phyloP scores from a whole-genome alignment of 2,888 invertebrate species.

The Tupiocoris notatus region DNA sequence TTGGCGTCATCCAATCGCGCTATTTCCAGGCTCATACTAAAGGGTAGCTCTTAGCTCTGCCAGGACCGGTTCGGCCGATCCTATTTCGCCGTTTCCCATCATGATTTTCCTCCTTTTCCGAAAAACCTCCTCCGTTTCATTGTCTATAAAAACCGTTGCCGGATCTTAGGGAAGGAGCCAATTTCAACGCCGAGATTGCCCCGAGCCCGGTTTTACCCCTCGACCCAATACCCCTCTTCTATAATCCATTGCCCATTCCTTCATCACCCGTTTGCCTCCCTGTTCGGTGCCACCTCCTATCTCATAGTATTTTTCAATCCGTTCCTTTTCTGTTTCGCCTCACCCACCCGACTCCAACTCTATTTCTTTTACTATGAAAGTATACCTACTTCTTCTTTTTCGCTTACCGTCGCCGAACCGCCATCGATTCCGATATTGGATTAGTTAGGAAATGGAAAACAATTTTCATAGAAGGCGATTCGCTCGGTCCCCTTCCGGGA shows the following conservation, averaged over 20 bases:
- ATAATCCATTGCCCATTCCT: slow-evolving; percentile 3
- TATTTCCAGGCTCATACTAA: background rate
- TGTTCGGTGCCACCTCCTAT: background rate
- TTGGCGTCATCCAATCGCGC: background rate
- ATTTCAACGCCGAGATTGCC: slow-evolving; percentile 40
- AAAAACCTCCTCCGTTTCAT: slow-evolving; percentile 13
- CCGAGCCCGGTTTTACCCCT: slow-evolving; percentile 1
- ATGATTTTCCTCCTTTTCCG: background rate
- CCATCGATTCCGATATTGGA: slow-evolving; percentile 41
- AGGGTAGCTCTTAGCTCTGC: background rate
- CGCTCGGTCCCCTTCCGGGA: background rate
- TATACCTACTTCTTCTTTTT: background rate
- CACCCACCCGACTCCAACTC: slow-evolving; percentile 14
- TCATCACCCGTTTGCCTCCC: background rate
- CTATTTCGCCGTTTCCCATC: background rate
- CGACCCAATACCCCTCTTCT: slow-evolving; percentile 25
- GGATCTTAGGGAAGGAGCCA: slow-evolving; percentile 41
- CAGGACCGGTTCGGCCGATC: background rate
- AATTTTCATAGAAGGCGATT: slow-evolving; percentile 42
- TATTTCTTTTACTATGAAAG: background rate
- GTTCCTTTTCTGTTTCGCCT: slow-evolving; percentile 5
- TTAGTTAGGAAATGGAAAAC: slow-evolving; percentile 42
- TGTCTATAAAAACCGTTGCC: slow-evolving; percentile 36
- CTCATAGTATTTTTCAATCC: slow-evolving; percentile 38
- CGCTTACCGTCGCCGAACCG: background rate